phyloP scores from a whole-genome alignment of 2,888 invertebrate genomes.

The Callinectes sapidus region DNA sequence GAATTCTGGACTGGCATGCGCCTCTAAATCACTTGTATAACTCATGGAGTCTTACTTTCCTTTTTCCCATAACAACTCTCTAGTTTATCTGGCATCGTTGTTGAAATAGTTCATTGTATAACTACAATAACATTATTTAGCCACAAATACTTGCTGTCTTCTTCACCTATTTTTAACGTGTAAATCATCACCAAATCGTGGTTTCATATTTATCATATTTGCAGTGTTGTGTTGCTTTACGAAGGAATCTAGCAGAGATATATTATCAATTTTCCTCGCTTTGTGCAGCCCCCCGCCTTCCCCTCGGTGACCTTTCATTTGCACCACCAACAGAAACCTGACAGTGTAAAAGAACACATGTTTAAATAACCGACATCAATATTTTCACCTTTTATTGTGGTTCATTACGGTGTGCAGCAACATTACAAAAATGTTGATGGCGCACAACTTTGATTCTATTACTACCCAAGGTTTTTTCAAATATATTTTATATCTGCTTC shows the following conservation, averaged over 20 bases:
- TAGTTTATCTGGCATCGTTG: too few relatives aligned
- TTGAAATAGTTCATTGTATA: neutral
- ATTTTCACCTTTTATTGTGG: constrained; percentile 6
- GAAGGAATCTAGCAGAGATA: neutral
- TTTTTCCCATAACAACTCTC: neutral
- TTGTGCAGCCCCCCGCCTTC: neutral
- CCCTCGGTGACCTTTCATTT: neutral
- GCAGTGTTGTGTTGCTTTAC: too few relatives aligned
- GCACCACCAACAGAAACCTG: neutral
- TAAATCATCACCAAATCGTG: too few relatives aligned
- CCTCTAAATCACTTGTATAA: neutral
- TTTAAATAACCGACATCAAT: neutral
- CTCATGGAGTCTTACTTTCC: neutral
- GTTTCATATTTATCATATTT: too few relatives aligned
- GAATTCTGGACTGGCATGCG: neutral
- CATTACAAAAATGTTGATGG: neutral
- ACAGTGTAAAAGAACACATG: neutral
- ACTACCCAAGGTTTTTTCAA: neutral
- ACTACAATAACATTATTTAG: neutral
- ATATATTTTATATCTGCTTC: neutral
- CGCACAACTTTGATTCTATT: neutral
- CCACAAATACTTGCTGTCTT: neutral
- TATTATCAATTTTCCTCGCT: neutral
- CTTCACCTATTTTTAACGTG: neutral
- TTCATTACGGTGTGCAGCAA: neutral